Conservation (phyloP, 2,888 invertebrate genomes). For the Raillietiella orientalis region DNA sequence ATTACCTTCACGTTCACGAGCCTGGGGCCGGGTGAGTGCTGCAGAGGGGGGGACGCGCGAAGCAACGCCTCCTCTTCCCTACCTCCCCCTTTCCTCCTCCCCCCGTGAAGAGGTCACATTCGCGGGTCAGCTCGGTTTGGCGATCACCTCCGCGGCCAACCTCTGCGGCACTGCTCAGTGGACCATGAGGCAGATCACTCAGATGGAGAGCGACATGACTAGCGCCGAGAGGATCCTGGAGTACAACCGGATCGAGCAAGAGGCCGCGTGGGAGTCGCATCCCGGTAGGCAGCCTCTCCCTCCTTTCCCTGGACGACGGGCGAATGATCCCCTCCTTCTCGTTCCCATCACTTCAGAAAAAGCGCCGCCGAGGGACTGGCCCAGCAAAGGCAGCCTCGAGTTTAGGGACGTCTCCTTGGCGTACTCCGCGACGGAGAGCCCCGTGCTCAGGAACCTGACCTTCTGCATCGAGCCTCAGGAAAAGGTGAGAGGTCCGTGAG, state of each 20-base stretch:
- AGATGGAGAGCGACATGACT: conserved; percentile 15
- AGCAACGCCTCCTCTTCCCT: too few relatives aligned
- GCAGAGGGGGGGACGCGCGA: too few relatives aligned
- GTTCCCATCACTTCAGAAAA: conserved; percentile 8
- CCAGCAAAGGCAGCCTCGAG: conserved; percentile 10
- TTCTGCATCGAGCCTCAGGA: conserved; percentile 14
- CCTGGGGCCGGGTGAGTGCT: conserved; percentile 17
- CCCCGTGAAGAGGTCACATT: too few relatives aligned
- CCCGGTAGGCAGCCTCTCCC: conserved; percentile 4
- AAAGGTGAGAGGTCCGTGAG: conserved; percentile 15
- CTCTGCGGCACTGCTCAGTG: conserved; percentile 55
- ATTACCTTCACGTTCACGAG: conserved; percentile 60
- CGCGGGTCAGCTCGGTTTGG: conserved; percentile 33
- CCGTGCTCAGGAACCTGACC: conserved; percentile 14
- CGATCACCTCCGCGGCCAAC: conserved; percentile 30
- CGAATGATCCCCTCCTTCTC: not conserved
- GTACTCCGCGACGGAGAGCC: conserved; percentile 10
- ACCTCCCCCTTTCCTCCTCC: too few relatives aligned
- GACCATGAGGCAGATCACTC: conserved; percentile 69
- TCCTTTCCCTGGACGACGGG: not conserved
- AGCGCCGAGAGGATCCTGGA: conserved; percentile 17
- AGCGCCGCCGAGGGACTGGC: conserved; percentile 13
- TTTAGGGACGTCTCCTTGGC: conserved; percentile 10
- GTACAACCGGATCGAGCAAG: conserved; percentile 15
- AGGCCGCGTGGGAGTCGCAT: conserved; percentile 14